A percentile compares a stretch with the other conserved stretches of the same genome.
phyloP scores from a whole-genome alignment of 2,113 vertebrate genomes.

The Cygnus buccinator region DNA sequence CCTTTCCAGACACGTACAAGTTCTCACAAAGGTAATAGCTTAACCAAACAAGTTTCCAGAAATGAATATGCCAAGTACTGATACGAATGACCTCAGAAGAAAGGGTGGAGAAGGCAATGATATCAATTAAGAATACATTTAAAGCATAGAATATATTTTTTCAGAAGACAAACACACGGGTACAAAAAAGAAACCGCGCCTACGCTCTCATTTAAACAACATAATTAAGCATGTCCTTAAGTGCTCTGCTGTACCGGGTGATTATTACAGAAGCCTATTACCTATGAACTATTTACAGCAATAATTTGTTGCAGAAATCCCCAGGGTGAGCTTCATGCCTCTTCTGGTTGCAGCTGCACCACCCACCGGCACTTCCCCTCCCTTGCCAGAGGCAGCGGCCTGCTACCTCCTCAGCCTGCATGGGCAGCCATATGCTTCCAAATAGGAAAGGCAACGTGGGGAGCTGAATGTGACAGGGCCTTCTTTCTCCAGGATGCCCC shows the following conservation, averaged over 20 bases:
- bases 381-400: background rate
- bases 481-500: background rate
- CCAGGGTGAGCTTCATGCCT: background rate
- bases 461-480: background rate
- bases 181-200: background rate
- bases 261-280: background rate
- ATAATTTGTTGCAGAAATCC: constrained; percentile 3
- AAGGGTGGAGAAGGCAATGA: background rate
- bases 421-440: background rate
- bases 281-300: background rate
- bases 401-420: background rate
- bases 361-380: background rate
- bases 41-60: background rate
- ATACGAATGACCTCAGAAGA: background rate
- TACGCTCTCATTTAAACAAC: background rate
- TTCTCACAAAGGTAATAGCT: background rate
- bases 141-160: background rate
- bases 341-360: background rate
- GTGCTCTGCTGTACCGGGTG: background rate
- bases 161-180: background rate
- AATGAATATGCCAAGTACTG: background rate
- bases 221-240: background rate
- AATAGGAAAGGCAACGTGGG: background rate
- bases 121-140: background rate
- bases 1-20: background rate